Conservation (phyloP, 1,140 invertebrate genomes). For the Ptiloglossa arizonensis region DNA sequence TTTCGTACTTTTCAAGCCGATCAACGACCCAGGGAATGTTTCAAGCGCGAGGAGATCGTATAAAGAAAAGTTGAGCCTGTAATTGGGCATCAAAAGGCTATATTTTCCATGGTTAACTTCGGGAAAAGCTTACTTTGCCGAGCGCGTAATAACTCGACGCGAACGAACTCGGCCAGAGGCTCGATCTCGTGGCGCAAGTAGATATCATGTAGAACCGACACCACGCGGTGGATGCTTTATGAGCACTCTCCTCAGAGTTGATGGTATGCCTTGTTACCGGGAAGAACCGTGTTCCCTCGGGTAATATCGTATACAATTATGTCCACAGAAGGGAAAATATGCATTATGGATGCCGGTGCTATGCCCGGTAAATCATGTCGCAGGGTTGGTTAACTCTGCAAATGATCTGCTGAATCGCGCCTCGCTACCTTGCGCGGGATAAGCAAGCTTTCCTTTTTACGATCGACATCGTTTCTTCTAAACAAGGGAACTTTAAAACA, state of each 20-base stretch:
- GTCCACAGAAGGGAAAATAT: slow-evolving; percentile 75
- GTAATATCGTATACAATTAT: slow-evolving; percentile 80
- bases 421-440: slow-evolving; percentile 6
- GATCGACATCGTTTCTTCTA: background rate
- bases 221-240: slow-evolving; percentile 45
- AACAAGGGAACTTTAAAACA: background rate
- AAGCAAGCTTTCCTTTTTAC: slow-evolving; percentile 17
- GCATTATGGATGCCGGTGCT: slow-evolving; percentile 73
- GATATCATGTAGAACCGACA: slow-evolving; percentile 17
- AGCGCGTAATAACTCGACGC: background rate
- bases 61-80: slow-evolving; percentile 69
- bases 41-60: slow-evolving; percentile 2
- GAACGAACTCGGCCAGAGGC: slow-evolving; percentile 41
- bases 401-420: slow-evolving; percentile 68
- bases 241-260: slow-evolving; percentile 54
- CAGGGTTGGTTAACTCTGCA: slow-evolving; percentile 78
- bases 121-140: background rate
- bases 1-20: too few relatives aligned
- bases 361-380: slow-evolving; percentile 73
- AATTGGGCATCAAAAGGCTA: slow-evolving; percentile 75
- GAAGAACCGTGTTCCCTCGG: slow-evolving; percentile 72
- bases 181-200: slow-evolving; percentile 59
- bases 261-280: slow-evolving; percentile 79
- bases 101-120: slow-evolving; percentile 61
- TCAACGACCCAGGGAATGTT: background rate